phyloP scores from a whole-genome alignment of 2,888 invertebrate genomes.

The Andricus quercusramuli region DNA sequence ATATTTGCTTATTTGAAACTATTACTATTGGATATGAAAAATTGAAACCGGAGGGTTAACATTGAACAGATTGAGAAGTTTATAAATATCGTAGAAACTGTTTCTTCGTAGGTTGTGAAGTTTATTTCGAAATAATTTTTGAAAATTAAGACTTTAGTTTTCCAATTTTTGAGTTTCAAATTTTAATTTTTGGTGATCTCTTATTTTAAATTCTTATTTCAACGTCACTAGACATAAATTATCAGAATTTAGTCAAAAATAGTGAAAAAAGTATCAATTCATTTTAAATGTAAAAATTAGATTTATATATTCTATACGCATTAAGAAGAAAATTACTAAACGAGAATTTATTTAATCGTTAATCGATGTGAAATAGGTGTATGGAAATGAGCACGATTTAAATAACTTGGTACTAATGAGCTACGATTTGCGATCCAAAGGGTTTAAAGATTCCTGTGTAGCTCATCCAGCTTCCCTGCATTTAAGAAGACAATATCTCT shows the following conservation, averaged over 20 bases:
- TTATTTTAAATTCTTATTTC: too few species aligned
- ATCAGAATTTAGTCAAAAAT: not conserved
- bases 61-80: too few species aligned
- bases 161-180: too few species aligned
- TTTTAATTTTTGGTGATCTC: too few species aligned
- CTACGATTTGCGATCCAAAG: slow-evolving; percentile 32
- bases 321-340: slow-evolving; percentile 20
- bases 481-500: slow-evolving; percentile 21
- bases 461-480: slow-evolving; percentile 5
- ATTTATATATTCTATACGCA: not conserved
- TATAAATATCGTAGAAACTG: not conserved
- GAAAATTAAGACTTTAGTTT: too few species aligned
- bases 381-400: slow-evolving; percentile 35
- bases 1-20: slow-evolving; percentile 12
- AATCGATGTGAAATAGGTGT: slow-evolving; percentile 37
- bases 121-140: too few species aligned
- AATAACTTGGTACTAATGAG: slow-evolving; percentile 39
- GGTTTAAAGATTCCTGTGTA: slow-evolving; percentile 19
- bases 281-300: not conserved
- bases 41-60: not conserved
- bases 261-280: not conserved
- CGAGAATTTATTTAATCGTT: slow-evolving; percentile 29
- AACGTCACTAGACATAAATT: too few species aligned
- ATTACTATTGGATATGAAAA: not conserved
- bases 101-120: not conserved